Evolutionary conservation across 1,140 invertebrate species (phyloP), one percentile per base, ranked within the genome.

Genomic region (Lordiphosa collinella): DNA sequence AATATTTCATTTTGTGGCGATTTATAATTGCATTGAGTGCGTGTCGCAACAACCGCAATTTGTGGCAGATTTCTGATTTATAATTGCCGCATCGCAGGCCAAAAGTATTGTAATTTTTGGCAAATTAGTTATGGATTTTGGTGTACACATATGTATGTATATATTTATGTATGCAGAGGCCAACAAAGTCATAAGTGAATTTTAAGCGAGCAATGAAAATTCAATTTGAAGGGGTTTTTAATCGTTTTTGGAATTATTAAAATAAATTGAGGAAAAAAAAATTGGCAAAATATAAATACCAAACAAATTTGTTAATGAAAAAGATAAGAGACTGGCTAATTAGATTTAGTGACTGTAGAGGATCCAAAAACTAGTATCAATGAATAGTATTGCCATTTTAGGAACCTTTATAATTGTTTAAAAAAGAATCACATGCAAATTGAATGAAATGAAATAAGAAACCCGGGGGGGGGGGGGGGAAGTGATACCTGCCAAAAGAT

Each of bases 61-160:
- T 40, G 50, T 53, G 50, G 50, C 29, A n/a, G 18, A 31, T 43
- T 14, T 43, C 25, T 53, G 50, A 53, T 53, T 53, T 53, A 53
- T 53, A 53, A 53, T 53, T 53, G 50, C 50, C 22, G 50, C 46
- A 48, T 34, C 32, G 46, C 14, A 35, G 25, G 46, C 8, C 22
- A 18, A 32, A 35, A 16, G 25, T 14, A 48, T 48, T 48, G 29
- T 11, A 47, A 13, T 35, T 48, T 48, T 48, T 48, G 46, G 12
- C 32, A 48, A 44, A 44, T 29, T 48, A 48, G 46, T 48, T 48
- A 35, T 48, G 31, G 29, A 34, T 34, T 16, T 46, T 34, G 16
- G n/a, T 32, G 6, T 18, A 35, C 63, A 48, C 50, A 35, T 46
- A 38, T 44, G 9, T 50, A 18, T 29, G 22, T 36, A 9, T 40